Conservation (phyloP, 2,888 invertebrate species). For the Augiades crinisus region DNA sequence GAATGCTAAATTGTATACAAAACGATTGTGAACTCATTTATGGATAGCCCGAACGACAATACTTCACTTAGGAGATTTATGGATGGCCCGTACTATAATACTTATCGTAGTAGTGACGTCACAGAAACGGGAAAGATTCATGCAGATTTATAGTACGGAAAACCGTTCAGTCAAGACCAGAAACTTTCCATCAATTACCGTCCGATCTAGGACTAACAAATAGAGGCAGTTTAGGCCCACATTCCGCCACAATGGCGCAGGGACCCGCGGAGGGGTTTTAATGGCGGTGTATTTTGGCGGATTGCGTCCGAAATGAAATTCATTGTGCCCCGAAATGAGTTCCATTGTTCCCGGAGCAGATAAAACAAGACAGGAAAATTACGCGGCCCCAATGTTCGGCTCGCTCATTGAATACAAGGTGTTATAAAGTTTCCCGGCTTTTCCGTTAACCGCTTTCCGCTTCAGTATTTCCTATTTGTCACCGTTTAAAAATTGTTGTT, state of each 20-base stretch:
- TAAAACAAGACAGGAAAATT: conserved; percentile 77
- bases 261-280: conserved; percentile 48
- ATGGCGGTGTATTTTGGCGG: conserved; percentile 64
- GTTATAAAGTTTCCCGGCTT: conserved; percentile 39
- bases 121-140: no score
- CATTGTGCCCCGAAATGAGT: conserved; percentile 73
- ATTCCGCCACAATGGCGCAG: conserved; percentile 28
- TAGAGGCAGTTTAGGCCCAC: conserved; percentile 35
- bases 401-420: conserved; percentile 58
- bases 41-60: no score
- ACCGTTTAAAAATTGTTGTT: no score
- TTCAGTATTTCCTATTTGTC: conserved; percentile 8
- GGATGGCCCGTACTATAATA: no score
- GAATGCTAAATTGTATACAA: no score
- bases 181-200: conserved; percentile 21
- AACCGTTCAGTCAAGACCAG: conserved; percentile 9
- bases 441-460: conserved; percentile 20
- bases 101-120: no score
- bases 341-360: conserved; percentile 63
- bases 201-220: conserved; percentile 29
- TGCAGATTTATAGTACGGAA: neutral
- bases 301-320: conserved; percentile 67
- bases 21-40: no score
- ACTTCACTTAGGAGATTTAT: no score
- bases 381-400: conserved; percentile 43